Evolutionary conservation across 2,113 vertebrate species (phyloP), one percentile per base, ranked within the genome.

Genomic region (Lagopus muta): DNA sequence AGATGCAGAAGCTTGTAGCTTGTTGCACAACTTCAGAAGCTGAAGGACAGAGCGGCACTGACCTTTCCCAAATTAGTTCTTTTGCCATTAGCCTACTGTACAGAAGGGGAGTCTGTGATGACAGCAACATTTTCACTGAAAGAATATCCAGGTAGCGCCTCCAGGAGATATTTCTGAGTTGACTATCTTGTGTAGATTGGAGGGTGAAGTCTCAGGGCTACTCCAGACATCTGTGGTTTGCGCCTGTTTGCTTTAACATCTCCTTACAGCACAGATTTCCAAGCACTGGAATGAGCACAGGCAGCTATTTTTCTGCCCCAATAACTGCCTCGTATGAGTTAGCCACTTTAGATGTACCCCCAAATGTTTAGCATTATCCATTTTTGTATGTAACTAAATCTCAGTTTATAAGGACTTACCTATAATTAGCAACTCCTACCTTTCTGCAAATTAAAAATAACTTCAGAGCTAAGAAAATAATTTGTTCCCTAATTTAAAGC

Each of bases 401-500:
- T 34, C 55, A 32, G 2, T 36, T 81, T n/a, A 47, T 19, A 83
- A 48, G 34, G 40, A 86, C 16, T 43, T 83, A 81, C 13, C 10
- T 54, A 7, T n/a, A 64, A 65, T 34, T 55, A 88, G 32, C 19
- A 88, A 64, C 20, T 7, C 78, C 32, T 8, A 4, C 61, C 57
- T 78, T 82, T 79, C 54, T 91, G 45, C 67, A 94, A 87, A 76
- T 79, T 87, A 78, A 88, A 94, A 86, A 48, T 64, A 79, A 28
- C 65, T 88, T 43, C 25, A 61, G 28, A 75, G 22, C 57, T 75
- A 81, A 87, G 36, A 27, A 90, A 89, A 90, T 64, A 69, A 62
- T 82, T 57, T 84, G n/a, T 61, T 82, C 58, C 48, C 22, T 28
- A 36, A 89, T 62, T 79, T 61, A 79, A 92, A 92, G 48, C 16